These are phyloP conservation scores for Protophormia terraenovae DNA, from an alignment of 2,888 invertebrate species.

Conservation along the genomic window DNA sequence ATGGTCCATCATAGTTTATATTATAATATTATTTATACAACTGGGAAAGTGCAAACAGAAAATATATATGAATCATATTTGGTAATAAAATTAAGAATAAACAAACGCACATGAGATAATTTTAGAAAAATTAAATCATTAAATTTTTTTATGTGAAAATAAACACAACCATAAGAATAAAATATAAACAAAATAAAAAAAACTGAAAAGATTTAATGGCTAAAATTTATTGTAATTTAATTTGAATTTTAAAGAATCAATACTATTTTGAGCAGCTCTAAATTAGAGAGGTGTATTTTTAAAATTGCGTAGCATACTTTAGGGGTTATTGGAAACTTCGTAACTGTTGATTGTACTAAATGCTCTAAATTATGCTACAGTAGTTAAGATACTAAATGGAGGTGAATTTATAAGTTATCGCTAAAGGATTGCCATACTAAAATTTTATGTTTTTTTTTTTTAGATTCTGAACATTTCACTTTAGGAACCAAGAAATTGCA, in stretches of 20 bases:
- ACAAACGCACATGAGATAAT: background rate
- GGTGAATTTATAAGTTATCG: background rate
- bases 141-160: background rate
- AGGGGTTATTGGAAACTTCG: background rate
- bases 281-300: background rate
- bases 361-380: background rate
- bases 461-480: no score
- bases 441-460: background rate
- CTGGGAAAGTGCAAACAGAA: no score
- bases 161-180: background rate
- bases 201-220: no score
- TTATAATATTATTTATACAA: background rate
- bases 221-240: background rate
- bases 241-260: background rate
- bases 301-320: background rate
- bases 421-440: background rate
- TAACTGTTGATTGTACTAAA: background rate
- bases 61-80: background rate
- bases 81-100: background rate
- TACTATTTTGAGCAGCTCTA: background rate
- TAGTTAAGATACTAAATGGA: background rate
- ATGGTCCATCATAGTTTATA: conserved; percentile 26
- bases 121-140: background rate
- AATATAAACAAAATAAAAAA: background rate
- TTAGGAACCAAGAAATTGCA: no score